Conservation (phyloP, 2,797 vertebrate species). For the Discoglossus pictus region DNA sequence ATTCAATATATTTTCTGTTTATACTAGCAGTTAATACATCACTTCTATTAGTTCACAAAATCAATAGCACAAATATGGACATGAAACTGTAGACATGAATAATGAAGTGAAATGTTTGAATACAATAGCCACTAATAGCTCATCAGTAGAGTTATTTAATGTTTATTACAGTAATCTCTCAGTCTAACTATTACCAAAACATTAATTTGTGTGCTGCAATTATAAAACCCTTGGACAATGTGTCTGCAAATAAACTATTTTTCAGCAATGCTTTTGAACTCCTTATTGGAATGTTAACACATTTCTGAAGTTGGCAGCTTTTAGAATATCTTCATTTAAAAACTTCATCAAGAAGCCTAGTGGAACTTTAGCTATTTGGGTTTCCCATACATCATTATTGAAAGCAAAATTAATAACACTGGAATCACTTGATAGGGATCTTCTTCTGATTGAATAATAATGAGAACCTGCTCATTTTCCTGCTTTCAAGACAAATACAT, state of each 20-base stretch:
- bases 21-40: no score
- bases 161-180: no score
- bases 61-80: no score
- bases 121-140: no score
- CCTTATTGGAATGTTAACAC: conserved; percentile 13
- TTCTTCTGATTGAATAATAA: conserved; percentile 33
- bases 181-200: no score
- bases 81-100: no score
- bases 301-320: conserved; percentile 23
- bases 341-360: conserved; percentile 24
- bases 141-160: no score
- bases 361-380: conserved; percentile 18
- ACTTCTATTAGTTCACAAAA: no score
- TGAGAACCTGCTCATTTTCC: conserved; percentile 21
- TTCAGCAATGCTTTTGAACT: conserved; percentile 22
- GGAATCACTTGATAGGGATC: conserved; percentile 26
- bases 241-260: conserved; percentile 24
- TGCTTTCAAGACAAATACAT: conserved; percentile 37
- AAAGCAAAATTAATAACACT: conserved; percentile 31
- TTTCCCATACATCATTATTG: no score
- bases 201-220: no score
- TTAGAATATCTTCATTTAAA: conserved; percentile 9
- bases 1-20: no score
- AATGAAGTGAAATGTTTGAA: no score
- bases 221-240: conserved; percentile 9